Evolutionary conservation across 1,140 invertebrate species (phyloP).

Genomic region (Drosophila suzukii): DNA sequence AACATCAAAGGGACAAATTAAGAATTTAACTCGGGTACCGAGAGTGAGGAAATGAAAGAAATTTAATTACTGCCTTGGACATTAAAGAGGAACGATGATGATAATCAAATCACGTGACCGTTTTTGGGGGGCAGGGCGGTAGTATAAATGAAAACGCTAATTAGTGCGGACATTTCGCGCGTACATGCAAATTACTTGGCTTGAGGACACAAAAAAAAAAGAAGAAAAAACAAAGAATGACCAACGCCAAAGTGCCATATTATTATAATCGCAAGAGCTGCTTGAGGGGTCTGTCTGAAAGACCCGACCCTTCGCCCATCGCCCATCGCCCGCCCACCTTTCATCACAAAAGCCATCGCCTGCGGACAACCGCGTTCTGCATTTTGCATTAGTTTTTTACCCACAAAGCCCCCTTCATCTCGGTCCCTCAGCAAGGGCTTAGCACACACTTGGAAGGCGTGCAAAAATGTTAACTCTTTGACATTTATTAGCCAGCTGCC

Average conservation of each 20-base stretch:
- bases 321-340: neutral
- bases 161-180: conserved; percentile 74
- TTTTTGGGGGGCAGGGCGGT: conserved; percentile 11
- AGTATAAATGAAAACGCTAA: conserved; percentile 73
- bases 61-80: conserved; percentile 58
- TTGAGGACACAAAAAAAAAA: conserved; percentile 54
- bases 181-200: conserved; percentile 80
- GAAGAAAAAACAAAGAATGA: conserved; percentile 25
- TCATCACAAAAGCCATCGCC: conserved; percentile 37
- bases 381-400: conserved; percentile 39
- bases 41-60: conserved; percentile 25
- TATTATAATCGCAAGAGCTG: conserved; percentile 70
- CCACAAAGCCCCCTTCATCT: neutral
- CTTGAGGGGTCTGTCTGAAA: conserved; percentile 39
- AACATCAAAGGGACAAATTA: conserved; percentile 38
- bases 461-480: conserved; percentile 75
- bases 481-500: conserved; percentile 77
- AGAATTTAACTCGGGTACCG: conserved; percentile 30
- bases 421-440: conserved; percentile 57
- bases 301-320: neutral
- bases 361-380: conserved; percentile 35
- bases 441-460: conserved; percentile 63
- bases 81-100: conserved; percentile 64
- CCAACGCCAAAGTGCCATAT: conserved; percentile 65
- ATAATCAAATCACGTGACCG: conserved; percentile 59